A percentile compares a stretch with the other conserved stretches of the same genome.
Conservation (phyloP, 2,113 vertebrate species). For the Callospermophilus lateralis region DNA sequence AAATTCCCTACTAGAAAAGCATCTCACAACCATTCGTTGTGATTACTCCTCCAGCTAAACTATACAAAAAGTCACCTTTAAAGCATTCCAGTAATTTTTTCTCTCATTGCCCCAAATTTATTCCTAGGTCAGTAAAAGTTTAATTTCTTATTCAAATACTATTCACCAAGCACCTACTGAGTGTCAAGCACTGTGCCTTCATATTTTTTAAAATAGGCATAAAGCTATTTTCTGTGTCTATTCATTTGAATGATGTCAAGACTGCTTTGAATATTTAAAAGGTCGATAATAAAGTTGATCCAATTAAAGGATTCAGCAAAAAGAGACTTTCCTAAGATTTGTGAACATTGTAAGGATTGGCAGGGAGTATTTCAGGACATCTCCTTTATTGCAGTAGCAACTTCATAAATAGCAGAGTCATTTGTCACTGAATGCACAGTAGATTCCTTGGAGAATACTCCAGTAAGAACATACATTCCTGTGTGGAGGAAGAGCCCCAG, state of each 20-base stretch:
- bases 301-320: neutral
- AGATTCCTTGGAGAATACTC: neutral
- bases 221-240: neutral
- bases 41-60: neutral
- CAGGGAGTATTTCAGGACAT: slow-evolving; percentile 27
- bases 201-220: slow-evolving; percentile 22
- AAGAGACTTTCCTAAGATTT: neutral
- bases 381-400: slow-evolving; percentile 23
- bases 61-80: neutral
- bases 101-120: neutral
- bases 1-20: neutral
- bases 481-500: neutral
- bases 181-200: neutral
- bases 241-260: neutral
- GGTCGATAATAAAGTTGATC: slow-evolving; percentile 15
- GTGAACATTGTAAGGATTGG: neutral
- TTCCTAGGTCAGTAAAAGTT: neutral
- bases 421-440: neutral
- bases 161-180: neutral
- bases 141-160: slow-evolving; percentile 12
- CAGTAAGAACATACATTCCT: neutral
- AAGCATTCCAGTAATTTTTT: neutral
- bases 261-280: neutral
- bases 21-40: neutral
- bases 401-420: neutral